Evolutionary conservation across 2,113 vertebrate genomes (phyloP), one percentile per base, ranked within the genome.

Genomic region (Bubo blakistoni): DNA sequence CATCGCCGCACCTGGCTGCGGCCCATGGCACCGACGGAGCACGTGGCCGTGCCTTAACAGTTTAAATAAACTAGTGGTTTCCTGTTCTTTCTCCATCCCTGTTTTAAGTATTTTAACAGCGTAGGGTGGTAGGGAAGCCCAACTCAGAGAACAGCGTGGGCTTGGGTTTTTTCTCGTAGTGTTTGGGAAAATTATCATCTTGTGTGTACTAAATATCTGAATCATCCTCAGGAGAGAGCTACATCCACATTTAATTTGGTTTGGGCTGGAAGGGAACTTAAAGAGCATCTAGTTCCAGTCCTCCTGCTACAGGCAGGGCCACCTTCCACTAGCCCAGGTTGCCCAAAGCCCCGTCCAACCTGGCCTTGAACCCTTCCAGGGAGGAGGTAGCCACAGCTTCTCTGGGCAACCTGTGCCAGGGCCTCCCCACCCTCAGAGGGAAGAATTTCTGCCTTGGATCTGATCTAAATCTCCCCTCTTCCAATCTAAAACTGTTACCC

Each of bases 71-170:
- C 16, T 6, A 1, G 19, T 47, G 71, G 19, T 3, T 59, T 59
- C 26, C 34, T 27, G 36, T 62, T 62, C 14, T 52, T 24, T 22
- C 3, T 32, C 49, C 10, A n/a, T 19, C 8, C 11, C n/a, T 1
- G 0, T 10, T 29, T 63, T 18, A 36, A 29, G 32, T 11, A 3
- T 70, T 49, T 52, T 52, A 20, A 30, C 27, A 19, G 42, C 51
- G 13, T 1, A 2, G 15, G 24, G 42, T 3, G 62, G 10, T 1
- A 25, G 38, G 66, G 47, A 47, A 55, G 34, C 40, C 22, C 5
- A 4, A 4, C 2, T 2, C 15, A 4, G n/a, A 12, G 47, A 44
- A 1, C 2, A 7, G 16, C 0, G 0, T 17, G 77, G 51, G 29
- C 10, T 55, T 44, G 58, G 61, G 27, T 29, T 74, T 49, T 16